These are phyloP conservation scores for Leptosomus discolor DNA, from an alignment of 2,113 vertebrate genomes.

Conservation along the genomic window DNA sequence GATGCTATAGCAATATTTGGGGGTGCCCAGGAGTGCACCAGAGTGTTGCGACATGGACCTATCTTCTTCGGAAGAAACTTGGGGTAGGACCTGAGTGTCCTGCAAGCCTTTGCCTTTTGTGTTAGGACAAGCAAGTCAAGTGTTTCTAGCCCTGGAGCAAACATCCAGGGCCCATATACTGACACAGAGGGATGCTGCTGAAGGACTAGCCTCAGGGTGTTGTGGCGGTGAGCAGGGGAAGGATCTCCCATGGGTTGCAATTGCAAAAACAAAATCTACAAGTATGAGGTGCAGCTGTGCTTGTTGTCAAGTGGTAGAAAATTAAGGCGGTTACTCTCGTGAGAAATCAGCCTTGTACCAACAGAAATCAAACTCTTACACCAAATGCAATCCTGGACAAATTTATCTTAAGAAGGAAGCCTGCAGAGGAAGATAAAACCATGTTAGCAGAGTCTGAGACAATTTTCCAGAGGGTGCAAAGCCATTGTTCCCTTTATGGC, in stretches of 20 bases:
- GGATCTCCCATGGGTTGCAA: fast-evolving
- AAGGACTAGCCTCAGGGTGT: fast-evolving
- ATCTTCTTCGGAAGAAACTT: not conserved
- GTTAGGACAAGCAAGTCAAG: not conserved
- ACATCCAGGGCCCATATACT: fast-evolving
- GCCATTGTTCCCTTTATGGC: not conserved
- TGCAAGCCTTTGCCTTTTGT: not conserved
- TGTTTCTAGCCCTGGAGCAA: fast-evolving
- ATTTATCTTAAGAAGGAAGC: constrained; percentile 26
- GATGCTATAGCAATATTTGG: not conserved
- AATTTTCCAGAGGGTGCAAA: not conserved
- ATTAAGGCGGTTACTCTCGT: not conserved
- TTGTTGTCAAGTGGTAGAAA: not conserved
- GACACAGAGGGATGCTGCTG: not conserved
- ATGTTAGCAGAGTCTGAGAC: not conserved
- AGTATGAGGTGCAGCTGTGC: not conserved
- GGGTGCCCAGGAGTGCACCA: not conserved
- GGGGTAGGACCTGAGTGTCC: not conserved
- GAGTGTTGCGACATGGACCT: not conserved
- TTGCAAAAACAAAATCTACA: not conserved
- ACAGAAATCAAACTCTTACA: constrained; percentile 15
- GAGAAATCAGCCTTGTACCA: constrained; percentile 12
- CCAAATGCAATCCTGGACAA: not conserved
- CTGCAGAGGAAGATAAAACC: constrained; percentile 43
- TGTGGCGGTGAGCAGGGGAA: fast-evolving